Evolutionary conservation across 37 sponge, comb jelly and placozoan genomes (phyloP).

Genomic region (Tethya wilhelma): DNA sequence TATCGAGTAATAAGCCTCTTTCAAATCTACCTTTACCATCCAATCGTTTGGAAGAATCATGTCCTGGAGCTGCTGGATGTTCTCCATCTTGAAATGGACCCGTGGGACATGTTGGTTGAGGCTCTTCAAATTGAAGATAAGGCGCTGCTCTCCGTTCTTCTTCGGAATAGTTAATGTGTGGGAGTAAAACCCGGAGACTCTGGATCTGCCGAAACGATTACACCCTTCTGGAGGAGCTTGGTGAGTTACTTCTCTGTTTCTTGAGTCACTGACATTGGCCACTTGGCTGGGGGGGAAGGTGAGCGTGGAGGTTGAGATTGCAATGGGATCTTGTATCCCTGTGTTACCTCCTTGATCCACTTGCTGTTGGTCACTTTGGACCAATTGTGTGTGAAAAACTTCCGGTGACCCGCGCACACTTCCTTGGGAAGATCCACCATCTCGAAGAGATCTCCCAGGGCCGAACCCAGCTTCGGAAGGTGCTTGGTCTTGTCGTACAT

Average conservation of each 20-base stretch:
- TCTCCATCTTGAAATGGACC: too few relatives aligned
- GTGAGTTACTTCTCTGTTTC: not conserved
- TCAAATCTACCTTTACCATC: not conserved
- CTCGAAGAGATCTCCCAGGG: too few relatives aligned
- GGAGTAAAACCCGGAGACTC: not conserved
- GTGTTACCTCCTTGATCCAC: not conserved
- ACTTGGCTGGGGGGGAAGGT: not conserved
- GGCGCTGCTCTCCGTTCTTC: not conserved
- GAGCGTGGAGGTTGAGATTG: not conserved
- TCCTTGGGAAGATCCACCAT: not conserved
- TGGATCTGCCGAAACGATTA: not conserved
- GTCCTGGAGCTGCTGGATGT: too few relatives aligned
- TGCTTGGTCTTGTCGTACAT: too few relatives aligned
- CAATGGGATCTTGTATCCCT: not conserved
- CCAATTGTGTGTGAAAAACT: not conserved
- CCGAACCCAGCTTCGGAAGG: too few relatives aligned
- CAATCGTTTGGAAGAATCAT: too few relatives aligned
- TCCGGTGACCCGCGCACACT: not conserved
- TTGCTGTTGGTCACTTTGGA: not conserved
- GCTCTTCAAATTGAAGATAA: not conserved
- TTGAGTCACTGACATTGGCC: not conserved
- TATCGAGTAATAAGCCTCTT: not conserved
- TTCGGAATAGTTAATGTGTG: not conserved
- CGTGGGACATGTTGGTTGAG: too few relatives aligned
- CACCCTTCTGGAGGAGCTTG: not conserved